Evolutionary conservation across 2,888 invertebrate species (phyloP).

Genomic region (Camponotus fellah): DNA sequence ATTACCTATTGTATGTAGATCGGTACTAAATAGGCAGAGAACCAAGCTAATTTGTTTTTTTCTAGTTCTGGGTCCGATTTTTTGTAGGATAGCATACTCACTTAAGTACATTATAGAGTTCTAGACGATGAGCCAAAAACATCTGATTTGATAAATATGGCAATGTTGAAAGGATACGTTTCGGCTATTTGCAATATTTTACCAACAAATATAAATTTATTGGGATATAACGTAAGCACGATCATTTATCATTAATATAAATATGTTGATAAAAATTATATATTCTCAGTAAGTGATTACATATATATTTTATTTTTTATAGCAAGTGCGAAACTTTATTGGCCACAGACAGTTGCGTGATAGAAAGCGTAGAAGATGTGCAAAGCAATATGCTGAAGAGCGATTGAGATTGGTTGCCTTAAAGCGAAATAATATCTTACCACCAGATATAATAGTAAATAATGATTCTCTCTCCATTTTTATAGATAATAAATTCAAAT

Average conservation of each 20-base stretch:
- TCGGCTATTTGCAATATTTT: constrained; percentile 68
- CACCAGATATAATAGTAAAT: constrained; percentile 89
- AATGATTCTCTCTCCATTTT: background rate
- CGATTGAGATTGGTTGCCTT: constrained; percentile 94
- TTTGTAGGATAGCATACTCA: too few species aligned
- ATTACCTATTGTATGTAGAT: too few species aligned
- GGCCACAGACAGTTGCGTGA: constrained; percentile 93
- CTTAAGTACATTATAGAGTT: too few species aligned
- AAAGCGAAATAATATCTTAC: constrained; percentile 94
- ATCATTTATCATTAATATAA: background rate
- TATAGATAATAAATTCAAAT: background rate
- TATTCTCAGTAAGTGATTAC: background rate
- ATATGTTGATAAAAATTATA: background rate
- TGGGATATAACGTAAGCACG: constrained; percentile 71
- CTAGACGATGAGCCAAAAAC: background rate
- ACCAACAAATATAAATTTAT: constrained; percentile 48
- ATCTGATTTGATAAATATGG: constrained; percentile 65
- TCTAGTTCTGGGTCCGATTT: too few species aligned
- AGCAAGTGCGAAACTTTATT: constrained; percentile 89
- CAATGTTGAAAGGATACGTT: constrained; percentile 59
- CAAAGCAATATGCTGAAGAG: constrained; percentile 91
- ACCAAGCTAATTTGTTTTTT: too few species aligned
- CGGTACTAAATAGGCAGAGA: too few species aligned
- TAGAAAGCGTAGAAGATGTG: constrained; percentile 92
- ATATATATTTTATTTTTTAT: constrained; percentile 82